These are phyloP conservation scores for Megamerina dolium DNA, from an alignment of 2,888 invertebrate genomes.

Conservation along the genomic window DNA sequence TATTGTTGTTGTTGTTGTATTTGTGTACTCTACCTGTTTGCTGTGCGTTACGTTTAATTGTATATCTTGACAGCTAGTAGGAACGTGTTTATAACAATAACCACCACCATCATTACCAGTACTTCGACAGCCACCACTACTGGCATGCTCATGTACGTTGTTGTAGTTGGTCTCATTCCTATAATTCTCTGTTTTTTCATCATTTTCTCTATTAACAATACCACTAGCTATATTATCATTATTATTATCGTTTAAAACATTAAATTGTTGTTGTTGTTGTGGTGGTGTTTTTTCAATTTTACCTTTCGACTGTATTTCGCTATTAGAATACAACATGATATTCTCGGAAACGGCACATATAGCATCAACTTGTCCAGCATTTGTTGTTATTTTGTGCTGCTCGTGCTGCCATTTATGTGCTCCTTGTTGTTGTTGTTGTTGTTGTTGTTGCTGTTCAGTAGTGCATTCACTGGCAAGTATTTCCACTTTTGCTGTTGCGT, in stretches of 20 bases:
- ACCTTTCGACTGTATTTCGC: slow-evolving; percentile 20
- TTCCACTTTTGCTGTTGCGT: slow-evolving; percentile 19
- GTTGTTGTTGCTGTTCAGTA: slow-evolving; percentile 6
- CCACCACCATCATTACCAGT: slow-evolving; percentile 8
- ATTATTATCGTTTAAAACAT: slow-evolving; percentile 7
- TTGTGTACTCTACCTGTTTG: slow-evolving; percentile 11
- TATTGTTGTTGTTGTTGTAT: slow-evolving; percentile 4
- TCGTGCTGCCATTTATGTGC: no score
- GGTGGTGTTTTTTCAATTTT: slow-evolving; percentile 18
- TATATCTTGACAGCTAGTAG: slow-evolving; percentile 14
- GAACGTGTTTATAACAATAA: slow-evolving; percentile 4
- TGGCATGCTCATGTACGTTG: neutral
- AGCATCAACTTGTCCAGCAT: neutral
- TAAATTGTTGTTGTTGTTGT: slow-evolving; percentile 16
- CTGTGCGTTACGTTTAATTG: slow-evolving; percentile 25
- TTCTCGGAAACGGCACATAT: slow-evolving; percentile 28
- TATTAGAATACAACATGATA: slow-evolving; percentile 28
- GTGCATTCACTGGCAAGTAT: slow-evolving; percentile 14
- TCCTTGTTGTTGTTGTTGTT: slow-evolving; percentile 11
- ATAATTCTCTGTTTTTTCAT: slow-evolving; percentile 12
- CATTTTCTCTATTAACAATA: slow-evolving; percentile 6
- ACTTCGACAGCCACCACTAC: slow-evolving; percentile 1
- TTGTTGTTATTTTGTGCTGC: slow-evolving; percentile 3
- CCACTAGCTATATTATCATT: slow-evolving; percentile 10
- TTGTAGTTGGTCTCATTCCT: slow-evolving; percentile 13